phyloP scores from a whole-genome alignment of 2,888 invertebrate species.

The Microctonus aethiopoides region DNA sequence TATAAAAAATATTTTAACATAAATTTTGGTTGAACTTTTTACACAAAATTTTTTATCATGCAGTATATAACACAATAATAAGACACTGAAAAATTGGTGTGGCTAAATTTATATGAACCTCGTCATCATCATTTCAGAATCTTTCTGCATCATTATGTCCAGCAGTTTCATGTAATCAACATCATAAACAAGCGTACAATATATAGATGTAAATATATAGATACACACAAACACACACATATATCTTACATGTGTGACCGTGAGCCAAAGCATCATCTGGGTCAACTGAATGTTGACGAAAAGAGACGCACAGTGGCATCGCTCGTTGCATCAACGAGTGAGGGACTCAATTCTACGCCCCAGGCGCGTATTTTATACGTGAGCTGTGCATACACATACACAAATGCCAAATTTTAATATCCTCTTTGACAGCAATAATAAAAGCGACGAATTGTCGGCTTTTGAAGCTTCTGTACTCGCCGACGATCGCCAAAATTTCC shows the following conservation, averaged over 20 bases:
- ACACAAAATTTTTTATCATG: too few relatives aligned
- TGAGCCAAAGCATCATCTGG: constrained; percentile 23
- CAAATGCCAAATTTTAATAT: constrained; percentile 2
- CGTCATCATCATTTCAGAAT: constrained; percentile 38
- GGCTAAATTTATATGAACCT: constrained; percentile 37
- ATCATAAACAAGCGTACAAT: neutral
- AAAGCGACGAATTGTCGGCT: constrained; percentile 34
- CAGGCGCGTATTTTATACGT: neutral
- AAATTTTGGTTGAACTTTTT: too few relatives aligned
- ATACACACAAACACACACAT: neutral
- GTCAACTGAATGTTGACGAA: constrained; percentile 22
- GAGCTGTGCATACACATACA: neutral
- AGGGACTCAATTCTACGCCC: neutral
- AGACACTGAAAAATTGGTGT: constrained; percentile 21
- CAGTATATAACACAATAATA: neutral
- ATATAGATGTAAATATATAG: neutral
- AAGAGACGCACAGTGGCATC: constrained; percentile 3
- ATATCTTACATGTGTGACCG: too few relatives aligned
- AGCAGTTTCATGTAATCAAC: constrained; percentile 28
- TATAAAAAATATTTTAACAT: too few relatives aligned
- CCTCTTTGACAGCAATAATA: constrained; percentile 28
- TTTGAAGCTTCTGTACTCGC: constrained; percentile 45
- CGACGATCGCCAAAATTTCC: constrained; percentile 39
- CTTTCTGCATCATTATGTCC: constrained; percentile 23
- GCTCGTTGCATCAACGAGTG: constrained; percentile 11